Base-by-base conservation (phyloP, 2,113 vertebrate species). In the Oreochromis spilurus region DNA sequence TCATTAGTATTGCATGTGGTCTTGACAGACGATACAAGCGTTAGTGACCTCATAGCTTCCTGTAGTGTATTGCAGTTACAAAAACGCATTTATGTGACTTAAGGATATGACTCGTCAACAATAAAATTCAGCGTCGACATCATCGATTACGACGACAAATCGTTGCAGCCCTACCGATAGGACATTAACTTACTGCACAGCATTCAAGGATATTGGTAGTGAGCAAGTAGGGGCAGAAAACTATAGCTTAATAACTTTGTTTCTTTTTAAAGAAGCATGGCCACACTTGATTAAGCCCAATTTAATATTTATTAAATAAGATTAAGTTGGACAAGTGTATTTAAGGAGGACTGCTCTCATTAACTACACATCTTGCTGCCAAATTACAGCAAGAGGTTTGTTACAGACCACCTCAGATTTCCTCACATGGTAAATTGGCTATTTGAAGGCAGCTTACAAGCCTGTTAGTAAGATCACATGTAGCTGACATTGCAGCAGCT, bases 401-500 rank as follows among this genome's bases (percentile, higher is more conserved):
- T 86, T 67, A 36, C 3, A 43, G 40, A 53, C 24, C 4, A 21
- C 34, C 34, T 38, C 38, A n/a, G 38, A 24, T 55, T 55, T 21
- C 54, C 21, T 77, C n/a, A n/a, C 36, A 70, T 55, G 78, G 50
- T 36, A 80, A 16, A 57, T 83, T 21, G 81, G 40, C 16, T 55
- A 36, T 45, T 75, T 19, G 9, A 80, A 31, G 24, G 40, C 34
- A 83, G 13, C 26, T 29, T 48, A 29, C 6, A 84, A 24, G 26
- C 36, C 29, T 17, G 4, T 54, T 77, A 45, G n/a, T 43, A 17
- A 65, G 38, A 16, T 82, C 45, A 65, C 3, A 82, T 50, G 62
- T 79, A 65, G 31, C 58, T 84, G 57, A 70, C 26, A 60, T 84
- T 55, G 38, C 34, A 60, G 40, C 36, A 72, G 67, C 52, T 79